Evolutionary conservation across 2,888 invertebrate genomes (phyloP), one percentile per base, ranked within the genome.

Genomic region (Tuta absoluta): DNA sequence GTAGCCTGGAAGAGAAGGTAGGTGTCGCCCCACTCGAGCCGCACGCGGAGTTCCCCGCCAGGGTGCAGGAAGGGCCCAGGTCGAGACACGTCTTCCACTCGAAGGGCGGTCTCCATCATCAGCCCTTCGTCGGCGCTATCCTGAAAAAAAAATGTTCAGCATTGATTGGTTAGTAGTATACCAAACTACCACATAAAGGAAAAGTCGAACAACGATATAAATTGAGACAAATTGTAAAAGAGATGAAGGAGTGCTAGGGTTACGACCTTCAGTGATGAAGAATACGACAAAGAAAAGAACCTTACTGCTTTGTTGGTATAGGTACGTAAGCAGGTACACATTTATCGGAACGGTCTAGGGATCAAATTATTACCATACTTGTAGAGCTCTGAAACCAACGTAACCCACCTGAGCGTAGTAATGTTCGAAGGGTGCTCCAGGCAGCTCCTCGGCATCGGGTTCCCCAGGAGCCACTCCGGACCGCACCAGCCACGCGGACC

Each of bases 1-100:
- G 95, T 95, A 67, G 96, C 95, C 83, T 95, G 95, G 83, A 95
- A 95, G 65, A 96, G 93, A 64, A 96, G 90, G 77, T 96, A 95
- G 62, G 95, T 95, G 81, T 96, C 96, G 75, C 95, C 94, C 96
- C 96, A 96, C 79, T 96, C 96, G 61, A 96, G 93, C 71, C 96
- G 95, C 24, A 96, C 94, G 19, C 95, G 93, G 61, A 96, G 89
- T 73, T 95, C 95, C 60, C 95, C 94, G 69, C 95, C 95, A 66
- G 94, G 93, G 69, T 95, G 95, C 72, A 96, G 83, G 80, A 94
- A 96, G 57, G 94, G 93, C 81, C 93, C 93, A 23, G 95, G 91
- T 66, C 95, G 94, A 75, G 95, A 90, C 63, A 94, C 86, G 86
- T 96, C 95, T 78, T 94, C 94, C 24, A 96, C 95, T 14, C 94